Evolutionary conservation across 1,140 invertebrate species (phyloP).

Genomic region (Zaprionus ornatus): DNA sequence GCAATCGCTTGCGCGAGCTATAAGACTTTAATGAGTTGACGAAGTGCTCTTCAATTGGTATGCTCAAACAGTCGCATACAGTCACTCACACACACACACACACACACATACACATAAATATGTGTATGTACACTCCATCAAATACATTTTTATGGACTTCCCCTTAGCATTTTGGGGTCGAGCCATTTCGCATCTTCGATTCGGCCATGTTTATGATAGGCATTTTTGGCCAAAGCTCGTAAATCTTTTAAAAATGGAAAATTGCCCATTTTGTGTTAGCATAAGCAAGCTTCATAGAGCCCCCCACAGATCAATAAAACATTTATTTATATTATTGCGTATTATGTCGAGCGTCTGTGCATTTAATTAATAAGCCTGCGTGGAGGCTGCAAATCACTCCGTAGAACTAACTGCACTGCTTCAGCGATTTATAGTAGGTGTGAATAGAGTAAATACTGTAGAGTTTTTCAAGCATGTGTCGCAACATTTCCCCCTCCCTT

Average conservation of each 20-base stretch:
- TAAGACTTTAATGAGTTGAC: slow-evolving; percentile 41
- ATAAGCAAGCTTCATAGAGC: not conserved
- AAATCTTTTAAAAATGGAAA: slow-evolving; percentile 80
- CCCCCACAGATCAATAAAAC: slow-evolving; percentile 66
- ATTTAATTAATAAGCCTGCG: slow-evolving; percentile 63
- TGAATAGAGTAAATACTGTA: not conserved
- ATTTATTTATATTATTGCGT: slow-evolving; percentile 71
- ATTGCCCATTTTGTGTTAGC: slow-evolving; percentile 65
- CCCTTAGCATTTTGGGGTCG: not conserved
- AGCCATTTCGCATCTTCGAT: slow-evolving; percentile 20
- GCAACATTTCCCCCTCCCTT: not conserved
- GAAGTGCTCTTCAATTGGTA: slow-evolving; percentile 10
- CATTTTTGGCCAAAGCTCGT: slow-evolving; percentile 57
- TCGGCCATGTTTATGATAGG: slow-evolving; percentile 68
- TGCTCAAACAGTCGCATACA: not conserved
- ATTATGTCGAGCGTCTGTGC: slow-evolving; percentile 48
- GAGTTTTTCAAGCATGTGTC: not conserved
- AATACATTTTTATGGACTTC: slow-evolving; percentile 32
- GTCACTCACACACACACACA: not conserved
- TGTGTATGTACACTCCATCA: not conserved
- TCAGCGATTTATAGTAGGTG: not conserved
- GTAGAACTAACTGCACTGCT: not conserved
- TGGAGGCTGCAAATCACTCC: not conserved
- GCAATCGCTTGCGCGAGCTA: slow-evolving; percentile 29
- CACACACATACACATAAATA: not conserved